Conservation (phyloP, 2,797 vertebrate genomes). For the Lepidocolaptes lacrymiger region DNA sequence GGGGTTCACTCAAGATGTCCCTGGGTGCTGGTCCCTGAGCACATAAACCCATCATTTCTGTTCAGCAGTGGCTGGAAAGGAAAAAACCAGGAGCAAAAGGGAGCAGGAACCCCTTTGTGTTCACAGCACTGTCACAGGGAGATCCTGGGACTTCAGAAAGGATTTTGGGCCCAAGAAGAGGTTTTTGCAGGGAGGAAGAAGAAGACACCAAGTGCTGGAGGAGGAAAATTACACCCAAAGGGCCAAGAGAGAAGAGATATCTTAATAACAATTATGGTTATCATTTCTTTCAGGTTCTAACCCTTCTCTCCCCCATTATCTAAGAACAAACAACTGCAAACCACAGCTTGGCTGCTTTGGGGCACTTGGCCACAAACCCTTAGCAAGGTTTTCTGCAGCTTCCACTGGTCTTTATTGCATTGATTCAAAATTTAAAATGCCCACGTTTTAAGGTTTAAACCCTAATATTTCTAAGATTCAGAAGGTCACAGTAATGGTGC, state of each 20-base stretch:
- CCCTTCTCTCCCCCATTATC: neutral
- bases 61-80: neutral
- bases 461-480: too few species aligned
- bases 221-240: neutral
- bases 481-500: too few species aligned
- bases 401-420: too few species aligned
- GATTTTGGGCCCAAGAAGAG: neutral
- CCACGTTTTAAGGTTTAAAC: too few species aligned
- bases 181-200: neutral
- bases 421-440: too few species aligned
- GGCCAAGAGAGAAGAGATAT: neutral
- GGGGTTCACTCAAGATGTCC: accelerated
- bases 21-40: neutral
- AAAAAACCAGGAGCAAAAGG: neutral
- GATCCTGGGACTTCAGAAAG: neutral
- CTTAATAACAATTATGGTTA: neutral
- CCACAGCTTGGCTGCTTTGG: too few species aligned
- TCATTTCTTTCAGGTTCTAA: neutral
- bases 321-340: too few species aligned
- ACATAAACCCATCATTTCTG: accelerated
- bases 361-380: too few species aligned
- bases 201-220: neutral
- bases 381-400: too few species aligned
- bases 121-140: neutral
- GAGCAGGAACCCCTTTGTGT: accelerated